Percentiles rank a stretch among this genome's conserved stretches.
These are phyloP conservation scores for Hemibagrus wyckioides DNA, from an alignment of 2,113 vertebrate genomes.

Conservation along the genomic window DNA sequence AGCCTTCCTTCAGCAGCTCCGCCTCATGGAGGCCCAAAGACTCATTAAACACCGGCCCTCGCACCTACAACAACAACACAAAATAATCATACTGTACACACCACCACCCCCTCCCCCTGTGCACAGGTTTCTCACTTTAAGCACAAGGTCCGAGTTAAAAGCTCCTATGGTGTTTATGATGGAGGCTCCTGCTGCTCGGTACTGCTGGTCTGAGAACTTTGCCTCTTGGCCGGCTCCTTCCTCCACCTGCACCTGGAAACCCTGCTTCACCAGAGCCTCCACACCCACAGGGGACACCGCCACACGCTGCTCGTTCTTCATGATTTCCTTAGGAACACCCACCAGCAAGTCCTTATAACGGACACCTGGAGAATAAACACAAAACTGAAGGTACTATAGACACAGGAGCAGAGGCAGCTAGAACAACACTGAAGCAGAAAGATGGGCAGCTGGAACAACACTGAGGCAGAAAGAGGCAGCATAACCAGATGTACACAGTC, in stretches of 20 bases:
- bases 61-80: constrained; percentile 57
- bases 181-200: constrained; percentile 63
- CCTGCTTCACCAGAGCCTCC: constrained; percentile 73
- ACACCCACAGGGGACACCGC: constrained; percentile 69
- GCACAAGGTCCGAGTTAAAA: constrained; percentile 70
- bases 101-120: background rate
- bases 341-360: constrained; percentile 71
- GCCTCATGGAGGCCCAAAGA: constrained; percentile 81
- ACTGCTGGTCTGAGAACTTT: constrained; percentile 75
- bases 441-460: background rate
- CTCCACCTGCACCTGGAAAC: constrained; percentile 73
- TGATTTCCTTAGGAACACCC: constrained; percentile 71
- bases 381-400: background rate
- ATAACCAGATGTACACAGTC: background rate
- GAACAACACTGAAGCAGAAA: background rate
- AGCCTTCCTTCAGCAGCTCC: constrained; percentile 84
- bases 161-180: constrained; percentile 68
- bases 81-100: background rate
- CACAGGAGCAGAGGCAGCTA: background rate
- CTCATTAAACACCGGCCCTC: constrained; percentile 67
- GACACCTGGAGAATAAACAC: constrained; percentile 59
- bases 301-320: constrained; percentile 70
- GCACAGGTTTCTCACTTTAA: constrained; percentile 62
- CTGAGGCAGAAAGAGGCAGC: background rate
- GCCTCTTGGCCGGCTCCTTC: constrained; percentile 70